Conservation (phyloP, 2,113 vertebrate genomes). For the Pampusana beccarii region DNA sequence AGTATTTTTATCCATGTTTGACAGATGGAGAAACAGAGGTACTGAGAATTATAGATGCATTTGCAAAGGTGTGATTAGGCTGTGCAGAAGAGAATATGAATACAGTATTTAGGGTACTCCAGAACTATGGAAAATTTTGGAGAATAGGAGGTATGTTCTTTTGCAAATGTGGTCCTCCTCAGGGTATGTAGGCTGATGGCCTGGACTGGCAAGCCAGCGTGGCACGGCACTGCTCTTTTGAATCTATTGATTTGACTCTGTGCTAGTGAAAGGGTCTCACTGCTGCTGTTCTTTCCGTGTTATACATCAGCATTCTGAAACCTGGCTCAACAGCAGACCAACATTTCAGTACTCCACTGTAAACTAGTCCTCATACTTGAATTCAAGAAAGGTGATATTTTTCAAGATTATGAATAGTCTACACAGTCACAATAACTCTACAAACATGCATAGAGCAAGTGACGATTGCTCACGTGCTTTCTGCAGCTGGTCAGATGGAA, state of each 20-base stretch:
- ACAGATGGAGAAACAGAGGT: conserved; percentile 31
- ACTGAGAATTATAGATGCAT: background rate
- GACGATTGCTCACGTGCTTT: background rate
- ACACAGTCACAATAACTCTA: background rate
- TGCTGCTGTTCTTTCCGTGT: background rate
- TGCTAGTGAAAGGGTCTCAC: background rate
- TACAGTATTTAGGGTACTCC: background rate
- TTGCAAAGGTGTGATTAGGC: conserved; percentile 22
- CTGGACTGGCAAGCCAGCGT: background rate
- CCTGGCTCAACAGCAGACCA: background rate
- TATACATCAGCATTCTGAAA: background rate
- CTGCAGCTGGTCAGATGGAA: background rate
- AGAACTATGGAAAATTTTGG: background rate
- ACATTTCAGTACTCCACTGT: background rate
- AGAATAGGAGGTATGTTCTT: background rate
- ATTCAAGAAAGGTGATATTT: background rate
- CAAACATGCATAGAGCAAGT: background rate
- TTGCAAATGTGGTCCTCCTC: background rate
- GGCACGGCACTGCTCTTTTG: background rate
- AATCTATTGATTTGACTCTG: background rate
- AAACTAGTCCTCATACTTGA: background rate
- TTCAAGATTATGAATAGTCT: background rate
- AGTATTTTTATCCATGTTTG: conserved; percentile 2
- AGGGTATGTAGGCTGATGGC: background rate
- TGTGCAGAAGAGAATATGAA: background rate